Evolutionary conservation across 2,888 invertebrate species (phyloP).

Genomic region (Lypha dubia): DNA sequence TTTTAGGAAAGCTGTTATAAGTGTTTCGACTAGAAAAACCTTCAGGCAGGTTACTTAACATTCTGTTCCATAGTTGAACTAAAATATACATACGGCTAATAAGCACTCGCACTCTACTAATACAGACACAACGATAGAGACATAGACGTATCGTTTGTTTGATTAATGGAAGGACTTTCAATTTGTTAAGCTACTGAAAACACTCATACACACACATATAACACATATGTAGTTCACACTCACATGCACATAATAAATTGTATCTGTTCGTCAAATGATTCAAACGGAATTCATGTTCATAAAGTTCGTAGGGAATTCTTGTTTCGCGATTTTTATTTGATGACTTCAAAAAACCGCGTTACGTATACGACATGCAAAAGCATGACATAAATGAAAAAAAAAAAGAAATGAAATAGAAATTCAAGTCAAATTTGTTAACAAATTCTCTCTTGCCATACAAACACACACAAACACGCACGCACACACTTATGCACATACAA

Average conservation of each 20-base stretch:
- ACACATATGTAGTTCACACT: too few relatives aligned
- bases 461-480: conserved; percentile 2
- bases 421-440: conserved; percentile 65
- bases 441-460: conserved; percentile 39
- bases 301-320: conserved; percentile 71
- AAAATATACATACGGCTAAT: conserved; percentile 27
- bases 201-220: conserved; percentile 4
- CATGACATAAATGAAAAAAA: conserved; percentile 41
- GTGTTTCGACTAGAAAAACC: conserved; percentile 42
- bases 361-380: conserved; percentile 70
- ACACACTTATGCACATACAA: neutral
- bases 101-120: conserved; percentile 19
- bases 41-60: conserved; percentile 71
- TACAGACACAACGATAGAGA: conserved; percentile 18
- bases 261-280: conserved; percentile 10
- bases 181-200: conserved; percentile 47
- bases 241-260: neutral
- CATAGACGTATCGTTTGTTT: conserved; percentile 48
- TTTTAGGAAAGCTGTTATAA: conserved; percentile 26
- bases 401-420: conserved; percentile 36
- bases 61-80: conserved; percentile 35
- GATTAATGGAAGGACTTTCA: conserved; percentile 69
- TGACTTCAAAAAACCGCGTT: conserved; percentile 68
- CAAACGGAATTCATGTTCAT: conserved; percentile 56
- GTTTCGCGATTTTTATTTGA: conserved; percentile 70